These are phyloP conservation scores for Aculops lycopersici DNA, from an alignment of 1,140 invertebrate species.

Conservation along the genomic window DNA sequence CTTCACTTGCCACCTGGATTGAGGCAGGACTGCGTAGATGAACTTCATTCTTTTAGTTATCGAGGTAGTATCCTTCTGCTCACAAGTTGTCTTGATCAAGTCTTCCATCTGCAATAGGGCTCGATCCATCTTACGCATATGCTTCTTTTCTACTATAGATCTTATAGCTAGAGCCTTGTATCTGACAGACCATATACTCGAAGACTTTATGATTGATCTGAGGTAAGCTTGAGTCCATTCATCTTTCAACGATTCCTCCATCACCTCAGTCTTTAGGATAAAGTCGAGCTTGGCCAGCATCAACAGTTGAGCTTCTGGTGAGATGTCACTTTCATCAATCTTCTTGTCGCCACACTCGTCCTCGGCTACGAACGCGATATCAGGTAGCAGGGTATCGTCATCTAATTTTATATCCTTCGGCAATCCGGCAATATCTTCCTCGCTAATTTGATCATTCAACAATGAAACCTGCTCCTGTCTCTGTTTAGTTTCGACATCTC, in stretches of 20 bases:
- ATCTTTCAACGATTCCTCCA: slow-evolving; percentile 33
- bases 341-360: slow-evolving; percentile 22
- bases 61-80: slow-evolving; percentile 15
- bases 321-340: slow-evolving; percentile 18
- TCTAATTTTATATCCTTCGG: slow-evolving; percentile 28
- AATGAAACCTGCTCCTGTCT: background rate
- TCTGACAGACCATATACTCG: slow-evolving; percentile 26
- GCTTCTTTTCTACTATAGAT: slow-evolving; percentile 35
- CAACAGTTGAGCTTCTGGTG: slow-evolving; percentile 44
- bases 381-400: slow-evolving; percentile 48
- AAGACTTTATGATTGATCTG: slow-evolving; percentile 16
- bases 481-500: slow-evolving; percentile 12
- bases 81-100: slow-evolving; percentile 25
- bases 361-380: slow-evolving; percentile 25
- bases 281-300: slow-evolving; percentile 34
- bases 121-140: slow-evolving; percentile 43
- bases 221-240: slow-evolving; percentile 44
- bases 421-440: slow-evolving; percentile 7
- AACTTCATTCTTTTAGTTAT: slow-evolving; percentile 19
- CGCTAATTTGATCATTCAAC: background rate
- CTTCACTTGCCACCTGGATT: slow-evolving; percentile 36
- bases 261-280: slow-evolving; percentile 29
- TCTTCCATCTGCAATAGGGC: slow-evolving; percentile 48
- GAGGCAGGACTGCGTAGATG: slow-evolving; percentile 20
- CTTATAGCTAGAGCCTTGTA: slow-evolving; percentile 31